phyloP scores from a whole-genome alignment of 1,140 invertebrate genomes.

The Saccostrea echinata region DNA sequence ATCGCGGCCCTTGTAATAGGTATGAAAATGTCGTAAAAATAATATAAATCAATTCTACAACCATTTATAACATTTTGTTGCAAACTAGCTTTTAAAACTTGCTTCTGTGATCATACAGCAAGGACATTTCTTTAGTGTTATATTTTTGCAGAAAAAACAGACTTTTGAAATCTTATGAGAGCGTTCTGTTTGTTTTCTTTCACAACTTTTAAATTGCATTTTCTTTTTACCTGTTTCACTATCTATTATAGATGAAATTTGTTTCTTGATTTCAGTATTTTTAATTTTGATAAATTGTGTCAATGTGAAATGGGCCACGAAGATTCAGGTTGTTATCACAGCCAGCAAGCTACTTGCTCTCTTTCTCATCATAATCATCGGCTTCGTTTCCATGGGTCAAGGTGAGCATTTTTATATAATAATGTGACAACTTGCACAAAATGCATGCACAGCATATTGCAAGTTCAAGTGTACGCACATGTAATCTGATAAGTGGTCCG shows the following conservation, averaged over 20 bases:
- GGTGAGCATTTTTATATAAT: conserved; percentile 61
- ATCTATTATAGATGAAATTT: neutral
- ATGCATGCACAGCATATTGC: neutral
- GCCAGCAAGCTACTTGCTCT: conserved; percentile 77
- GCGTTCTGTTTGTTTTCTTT: no score
- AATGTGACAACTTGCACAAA: neutral
- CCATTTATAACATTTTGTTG: no score
- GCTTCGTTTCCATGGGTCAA: conserved; percentile 74
- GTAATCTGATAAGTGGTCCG: neutral
- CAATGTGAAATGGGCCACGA: conserved; percentile 77
- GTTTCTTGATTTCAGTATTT: conserved; percentile 72
- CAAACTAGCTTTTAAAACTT: no score
- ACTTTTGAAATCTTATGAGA: no score
- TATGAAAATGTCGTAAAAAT: conserved; percentile 55
- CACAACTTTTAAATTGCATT: neutral
- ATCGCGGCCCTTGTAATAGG: conserved; percentile 71
- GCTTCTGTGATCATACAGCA: no score
- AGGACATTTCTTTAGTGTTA: no score
- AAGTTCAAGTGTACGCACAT: neutral
- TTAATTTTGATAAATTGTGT: conserved; percentile 77
- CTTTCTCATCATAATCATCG: conserved; percentile 76
- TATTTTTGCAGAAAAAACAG: no score
- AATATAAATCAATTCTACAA: no score
- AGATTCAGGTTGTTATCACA: conserved; percentile 78
- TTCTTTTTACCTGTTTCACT: neutral